These are phyloP conservation scores for Sylvietta virens DNA, from an alignment of 2,113 vertebrate species.

Conservation along the genomic window DNA sequence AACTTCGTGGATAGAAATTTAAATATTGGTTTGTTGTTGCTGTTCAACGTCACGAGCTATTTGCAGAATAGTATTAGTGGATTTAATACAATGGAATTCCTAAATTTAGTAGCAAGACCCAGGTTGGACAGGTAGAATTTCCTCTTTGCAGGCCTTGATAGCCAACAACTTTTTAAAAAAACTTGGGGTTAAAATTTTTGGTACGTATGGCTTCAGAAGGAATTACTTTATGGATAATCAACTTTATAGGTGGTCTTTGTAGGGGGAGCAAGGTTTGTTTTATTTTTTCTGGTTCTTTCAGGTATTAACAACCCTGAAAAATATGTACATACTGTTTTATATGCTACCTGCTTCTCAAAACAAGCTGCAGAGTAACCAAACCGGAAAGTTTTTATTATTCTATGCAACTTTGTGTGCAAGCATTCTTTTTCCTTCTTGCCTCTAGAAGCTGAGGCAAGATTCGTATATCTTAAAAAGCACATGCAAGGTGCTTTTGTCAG, in stretches of 20 bases:
- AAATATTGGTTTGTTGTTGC: not conserved
- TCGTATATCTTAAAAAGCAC: not conserved
- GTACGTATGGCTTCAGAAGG: not conserved
- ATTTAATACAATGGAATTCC: not conserved
- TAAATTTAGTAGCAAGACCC: not conserved
- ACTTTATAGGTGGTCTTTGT: not conserved
- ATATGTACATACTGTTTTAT: accelerated
- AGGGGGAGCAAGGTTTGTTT: accelerated
- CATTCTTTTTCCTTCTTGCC: not conserved
- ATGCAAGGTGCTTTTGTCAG: not conserved
- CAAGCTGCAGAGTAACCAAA: not conserved
- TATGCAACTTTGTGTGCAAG: not conserved
- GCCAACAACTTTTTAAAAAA: not conserved
- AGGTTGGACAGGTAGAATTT: not conserved
- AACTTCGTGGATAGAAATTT: not conserved
- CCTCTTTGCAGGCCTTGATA: not conserved
- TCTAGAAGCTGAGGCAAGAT: not conserved
- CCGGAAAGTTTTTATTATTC: not conserved
- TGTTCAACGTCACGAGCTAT: not conserved
- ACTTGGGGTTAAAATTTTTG: not conserved
- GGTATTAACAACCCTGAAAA: not conserved
- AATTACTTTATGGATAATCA: not conserved
- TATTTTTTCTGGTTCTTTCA: not conserved
- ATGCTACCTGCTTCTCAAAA: not conserved
- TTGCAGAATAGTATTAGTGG: not conserved